These are phyloP conservation scores for Pelodiscus sinensis DNA, from an alignment of 2,113 vertebrate genomes.

Conservation along the genomic window DNA sequence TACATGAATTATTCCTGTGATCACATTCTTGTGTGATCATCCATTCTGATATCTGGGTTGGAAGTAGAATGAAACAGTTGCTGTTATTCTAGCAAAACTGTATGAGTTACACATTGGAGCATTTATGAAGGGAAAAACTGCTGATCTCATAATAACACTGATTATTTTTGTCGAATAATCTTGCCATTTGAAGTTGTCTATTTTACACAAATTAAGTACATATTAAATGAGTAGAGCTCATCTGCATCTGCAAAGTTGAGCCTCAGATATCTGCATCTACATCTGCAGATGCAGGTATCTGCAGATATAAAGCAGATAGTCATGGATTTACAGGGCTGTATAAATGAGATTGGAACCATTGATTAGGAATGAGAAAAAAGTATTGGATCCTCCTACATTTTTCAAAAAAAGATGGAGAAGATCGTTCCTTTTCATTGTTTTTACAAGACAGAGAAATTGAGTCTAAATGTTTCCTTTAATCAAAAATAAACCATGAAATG, in stretches of 20 bases:
- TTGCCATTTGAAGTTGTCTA: neutral
- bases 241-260: no score
- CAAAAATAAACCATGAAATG: neutral
- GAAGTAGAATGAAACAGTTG: neutral
- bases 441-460: neutral
- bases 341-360: neutral
- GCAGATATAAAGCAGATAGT: no score
- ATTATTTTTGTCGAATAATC: neutral
- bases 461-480: neutral
- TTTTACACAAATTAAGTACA: neutral
- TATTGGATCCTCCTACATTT: neutral
- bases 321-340: no score
- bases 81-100: neutral
- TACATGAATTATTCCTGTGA: no score
- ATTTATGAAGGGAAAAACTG: neutral
- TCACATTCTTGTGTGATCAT: neutral
- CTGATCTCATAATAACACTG: neutral
- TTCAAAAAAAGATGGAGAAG: fast-evolving
- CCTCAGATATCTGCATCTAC: no score
- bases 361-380: neutral
- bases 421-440: neutral
- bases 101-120: neutral
- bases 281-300: no score
- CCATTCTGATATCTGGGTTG: neutral
- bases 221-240: neutral